These are phyloP conservation scores for Zaprionus gabonicus DNA, from an alignment of 1,140 invertebrate genomes.

Conservation along the genomic window DNA sequence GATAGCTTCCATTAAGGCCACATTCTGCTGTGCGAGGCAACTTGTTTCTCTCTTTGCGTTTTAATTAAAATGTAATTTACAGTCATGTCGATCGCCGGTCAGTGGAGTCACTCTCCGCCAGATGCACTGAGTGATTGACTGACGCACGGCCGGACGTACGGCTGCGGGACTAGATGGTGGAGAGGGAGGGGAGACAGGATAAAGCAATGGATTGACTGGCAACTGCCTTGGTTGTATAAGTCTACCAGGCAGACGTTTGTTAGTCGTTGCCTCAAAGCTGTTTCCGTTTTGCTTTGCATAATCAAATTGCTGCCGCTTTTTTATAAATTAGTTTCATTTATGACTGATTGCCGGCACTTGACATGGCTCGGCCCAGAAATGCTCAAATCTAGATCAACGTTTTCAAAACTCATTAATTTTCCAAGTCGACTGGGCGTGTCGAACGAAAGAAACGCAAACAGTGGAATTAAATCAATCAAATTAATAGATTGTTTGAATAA, in stretches of 20 bases:
- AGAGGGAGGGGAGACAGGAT: background rate
- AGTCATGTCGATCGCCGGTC: slow-evolving; percentile 44
- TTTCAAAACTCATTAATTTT: slow-evolving; percentile 38
- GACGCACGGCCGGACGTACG: slow-evolving; percentile 28
- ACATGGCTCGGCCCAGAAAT: slow-evolving; percentile 10
- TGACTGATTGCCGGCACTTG: slow-evolving; percentile 33
- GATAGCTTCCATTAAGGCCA: slow-evolving; percentile 64
- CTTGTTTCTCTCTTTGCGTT: slow-evolving; percentile 47
- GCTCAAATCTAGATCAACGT: slow-evolving; percentile 19
- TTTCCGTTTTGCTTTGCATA: slow-evolving; percentile 43
- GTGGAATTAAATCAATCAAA: background rate
- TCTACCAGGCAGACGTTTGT: slow-evolving; percentile 11
- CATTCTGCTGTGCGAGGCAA: slow-evolving; percentile 3
- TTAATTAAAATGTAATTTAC: slow-evolving; percentile 82
- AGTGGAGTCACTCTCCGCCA: slow-evolving; percentile 35
- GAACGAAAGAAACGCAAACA: background rate
- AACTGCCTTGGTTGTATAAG: slow-evolving; percentile 12
- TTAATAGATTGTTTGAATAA: background rate
- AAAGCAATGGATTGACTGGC: background rate
- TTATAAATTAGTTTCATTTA: slow-evolving; percentile 48
- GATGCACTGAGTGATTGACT: slow-evolving; percentile 43
- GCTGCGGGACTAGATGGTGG: background rate
- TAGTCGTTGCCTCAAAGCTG: slow-evolving; percentile 11
- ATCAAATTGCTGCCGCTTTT: slow-evolving; percentile 40
- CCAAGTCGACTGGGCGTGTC: background rate